Evolutionary conservation across 1,140 invertebrate species (phyloP).

Genomic region (Leptopilina clavipes): DNA sequence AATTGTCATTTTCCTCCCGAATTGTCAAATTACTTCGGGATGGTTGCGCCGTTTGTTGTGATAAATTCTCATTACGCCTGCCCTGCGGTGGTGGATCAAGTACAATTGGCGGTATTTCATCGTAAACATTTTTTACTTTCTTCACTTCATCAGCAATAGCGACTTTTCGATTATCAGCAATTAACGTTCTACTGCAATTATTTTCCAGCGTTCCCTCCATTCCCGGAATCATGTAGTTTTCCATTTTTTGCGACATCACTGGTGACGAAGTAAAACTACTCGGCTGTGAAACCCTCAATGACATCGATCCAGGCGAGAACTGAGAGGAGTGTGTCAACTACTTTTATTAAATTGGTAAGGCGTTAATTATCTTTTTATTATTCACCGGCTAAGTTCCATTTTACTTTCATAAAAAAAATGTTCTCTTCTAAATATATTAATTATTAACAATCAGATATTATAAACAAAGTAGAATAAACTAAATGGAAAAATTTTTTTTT

Average conservation of each 20-base stretch:
- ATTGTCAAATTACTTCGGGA: background rate
- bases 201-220: conserved; percentile 55
- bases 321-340: conserved; percentile 52
- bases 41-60: background rate
- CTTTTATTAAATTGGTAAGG: conserved; percentile 22
- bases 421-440: too few relatives aligned
- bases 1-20: conserved; percentile 27
- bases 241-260: conserved; percentile 65
- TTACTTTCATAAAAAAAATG: background rate
- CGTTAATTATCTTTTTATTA: background rate
- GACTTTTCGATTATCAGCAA: conserved; percentile 63
- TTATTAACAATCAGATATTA: too few relatives aligned
- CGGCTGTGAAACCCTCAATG: conserved; percentile 66
- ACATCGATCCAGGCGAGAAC: conserved; percentile 62
- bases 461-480: too few relatives aligned
- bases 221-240: conserved; percentile 48
- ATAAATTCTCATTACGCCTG: conserved; percentile 25
- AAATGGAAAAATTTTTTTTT: too few relatives aligned
- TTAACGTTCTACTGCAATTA: conserved; percentile 81
- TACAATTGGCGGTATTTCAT: conserved; percentile 64
- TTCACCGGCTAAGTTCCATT: background rate
- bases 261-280: conserved; percentile 71
- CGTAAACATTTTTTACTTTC: conserved; percentile 48
- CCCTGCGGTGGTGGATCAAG: conserved; percentile 68
- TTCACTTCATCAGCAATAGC: conserved; percentile 11